Percentiles rank a stretch among this genome's conserved stretches.
Evolutionary conservation across 2,797 vertebrate species (phyloP).

Genomic region (Lepus townsendii): DNA sequence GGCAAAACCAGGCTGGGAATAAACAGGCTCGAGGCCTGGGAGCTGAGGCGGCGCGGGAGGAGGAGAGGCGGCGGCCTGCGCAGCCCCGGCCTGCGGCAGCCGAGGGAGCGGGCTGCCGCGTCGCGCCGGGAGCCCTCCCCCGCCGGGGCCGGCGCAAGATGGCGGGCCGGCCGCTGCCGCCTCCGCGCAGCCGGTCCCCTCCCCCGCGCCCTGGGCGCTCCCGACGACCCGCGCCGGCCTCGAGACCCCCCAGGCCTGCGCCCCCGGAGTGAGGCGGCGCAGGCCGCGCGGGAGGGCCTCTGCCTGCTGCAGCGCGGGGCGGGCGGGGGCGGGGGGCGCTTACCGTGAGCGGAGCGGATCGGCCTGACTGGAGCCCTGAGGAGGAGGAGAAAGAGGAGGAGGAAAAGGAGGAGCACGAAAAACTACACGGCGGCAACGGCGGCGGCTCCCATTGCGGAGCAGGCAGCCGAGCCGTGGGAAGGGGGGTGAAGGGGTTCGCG

Average conservation of each 20-base stretch:
- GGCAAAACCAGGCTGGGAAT: not conserved
- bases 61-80: not conserved
- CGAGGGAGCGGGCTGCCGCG: not conserved
- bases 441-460: slow-evolving; percentile 78
- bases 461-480: slow-evolving; percentile 51
- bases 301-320: slow-evolving; percentile 80
- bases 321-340: slow-evolving; percentile 79
- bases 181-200: slow-evolving; percentile 68
- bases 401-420: slow-evolving; percentile 75
- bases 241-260: slow-evolving; percentile 58
- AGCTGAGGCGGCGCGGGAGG: not conserved
- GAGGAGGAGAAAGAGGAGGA: slow-evolving; percentile 79
- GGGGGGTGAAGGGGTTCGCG: slow-evolving; percentile 60
- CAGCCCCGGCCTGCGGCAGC: not conserved
- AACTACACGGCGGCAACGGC: slow-evolving; percentile 62
- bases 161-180: slow-evolving; percentile 78
- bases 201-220: slow-evolving; percentile 53
- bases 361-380: slow-evolving; percentile 84
- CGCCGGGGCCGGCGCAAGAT: slow-evolving; percentile 83
- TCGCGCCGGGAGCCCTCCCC: slow-evolving; percentile 62
- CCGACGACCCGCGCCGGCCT: slow-evolving; percentile 54
- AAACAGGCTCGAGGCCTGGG: not conserved
- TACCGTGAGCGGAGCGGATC: slow-evolving; percentile 82
- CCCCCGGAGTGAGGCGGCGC: slow-evolving; percentile 62
- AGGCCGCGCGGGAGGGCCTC: slow-evolving; percentile 43